Evolutionary conservation across 2,888 invertebrate genomes (phyloP), one percentile per base, ranked within the genome.

Genomic region (Scaptomyza flava): DNA sequence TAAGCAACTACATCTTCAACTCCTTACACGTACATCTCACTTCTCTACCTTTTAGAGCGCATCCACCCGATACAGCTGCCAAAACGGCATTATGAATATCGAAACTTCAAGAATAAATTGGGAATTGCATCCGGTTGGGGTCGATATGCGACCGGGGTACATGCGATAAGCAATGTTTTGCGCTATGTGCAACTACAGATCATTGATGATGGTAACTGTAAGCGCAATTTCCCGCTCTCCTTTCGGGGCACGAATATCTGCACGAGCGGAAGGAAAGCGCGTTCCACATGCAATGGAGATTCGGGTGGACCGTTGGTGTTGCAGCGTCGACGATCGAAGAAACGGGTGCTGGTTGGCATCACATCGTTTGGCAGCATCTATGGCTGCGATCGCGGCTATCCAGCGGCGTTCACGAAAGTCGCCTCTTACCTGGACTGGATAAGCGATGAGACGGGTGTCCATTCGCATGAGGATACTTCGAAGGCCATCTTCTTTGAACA

Each of bases 41-140:
- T n/a, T 2, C 9, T 17, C 2, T 46, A 5, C 6, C 8, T 5
- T 67, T 57, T 9, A 93, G 93, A 91, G 9, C 87, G 90, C 65
- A 92, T 93, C 17, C 89, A 91, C 66, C 89, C 91, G n/a, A 90
- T 93, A 31, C 84, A 89, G 50, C 74, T 93, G 58, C 92, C 93
- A 5, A 75, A 89, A 31, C 78, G 90, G 4, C 89, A 87, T 52
- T 90, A 90, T 60, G 90, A 89, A 51, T 86, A 87, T 30, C 89
- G 87, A 20, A 87, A 72, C 48, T 92, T 92, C 52, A 90, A 89
- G 46, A 91, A 91, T 53, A 90, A 90, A 53, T 69, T 89, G 27
- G 92, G 91, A 23, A 87, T 91, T 6, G 93, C 92, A 50, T 92
- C 92, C 23, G 93, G 93, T 11, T 93, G 93, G 93, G 93, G 93